Evolutionary conservation across 2,113 vertebrate species (phyloP).

Genomic region (Corynorhinus townsendii): DNA sequence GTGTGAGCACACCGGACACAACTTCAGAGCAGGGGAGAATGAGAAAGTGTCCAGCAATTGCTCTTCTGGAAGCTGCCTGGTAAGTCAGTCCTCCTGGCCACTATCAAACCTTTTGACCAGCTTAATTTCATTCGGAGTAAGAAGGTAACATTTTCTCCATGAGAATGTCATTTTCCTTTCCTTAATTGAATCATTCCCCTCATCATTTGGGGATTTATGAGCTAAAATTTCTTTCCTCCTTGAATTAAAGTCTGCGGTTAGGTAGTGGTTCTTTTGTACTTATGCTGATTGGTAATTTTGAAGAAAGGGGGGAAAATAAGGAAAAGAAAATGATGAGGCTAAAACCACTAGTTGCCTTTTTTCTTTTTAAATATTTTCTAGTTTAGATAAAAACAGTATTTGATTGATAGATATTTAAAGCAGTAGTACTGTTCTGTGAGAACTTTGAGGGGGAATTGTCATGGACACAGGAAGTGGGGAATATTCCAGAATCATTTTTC

Average conservation of each 20-base stretch:
- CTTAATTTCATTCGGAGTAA: background rate
- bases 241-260: conserved; percentile 32
- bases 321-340: conserved; percentile 3
- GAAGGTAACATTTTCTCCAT: background rate
- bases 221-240: conserved; percentile 43
- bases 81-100: background rate
- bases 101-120: background rate
- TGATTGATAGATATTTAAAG: background rate
- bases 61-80: background rate
- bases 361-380: background rate
- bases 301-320: background rate
- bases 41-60: background rate
- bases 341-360: conserved; percentile 2
- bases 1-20: background rate
- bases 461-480: background rate
- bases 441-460: background rate
- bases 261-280: conserved; percentile 31
- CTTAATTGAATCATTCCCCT: background rate
- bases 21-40: background rate
- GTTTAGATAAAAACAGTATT: background rate
- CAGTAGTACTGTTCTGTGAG: background rate
- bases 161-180: background rate
- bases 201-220: conserved; percentile 25
- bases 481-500: background rate
- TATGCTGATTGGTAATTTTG: conserved; percentile 1